These are phyloP conservation scores for Pterois miles DNA, from an alignment of 2,797 vertebrate species.

Conservation along the genomic window DNA sequence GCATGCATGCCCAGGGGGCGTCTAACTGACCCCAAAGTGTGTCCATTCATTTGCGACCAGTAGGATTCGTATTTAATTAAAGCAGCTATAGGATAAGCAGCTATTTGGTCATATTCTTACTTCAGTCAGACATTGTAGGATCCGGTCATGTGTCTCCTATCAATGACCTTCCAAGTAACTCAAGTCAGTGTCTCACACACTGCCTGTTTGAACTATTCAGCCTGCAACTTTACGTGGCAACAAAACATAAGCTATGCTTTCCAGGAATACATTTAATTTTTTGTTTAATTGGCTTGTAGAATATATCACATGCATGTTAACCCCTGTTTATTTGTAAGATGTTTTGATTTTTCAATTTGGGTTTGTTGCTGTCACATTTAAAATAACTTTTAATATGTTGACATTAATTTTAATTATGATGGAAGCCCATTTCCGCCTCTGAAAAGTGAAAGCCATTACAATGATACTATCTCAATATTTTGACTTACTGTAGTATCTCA, in stretches of 20 bases:
- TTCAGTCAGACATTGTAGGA: neutral
- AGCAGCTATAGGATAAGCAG: neutral
- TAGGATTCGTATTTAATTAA: neutral
- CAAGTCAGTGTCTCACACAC: neutral
- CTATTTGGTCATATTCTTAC: neutral
- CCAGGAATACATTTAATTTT: neutral
- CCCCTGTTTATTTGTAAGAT: neutral
- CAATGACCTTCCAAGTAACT: constrained; percentile 34
- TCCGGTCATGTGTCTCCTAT: neutral
- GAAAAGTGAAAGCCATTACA: too few relatives aligned
- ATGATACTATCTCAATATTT: too few relatives aligned
- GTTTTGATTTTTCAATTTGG: neutral
- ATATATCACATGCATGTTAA: too few relatives aligned
- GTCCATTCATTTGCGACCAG: neutral
- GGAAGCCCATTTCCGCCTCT: too few relatives aligned
- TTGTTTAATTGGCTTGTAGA: neutral
- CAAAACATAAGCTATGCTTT: neutral
- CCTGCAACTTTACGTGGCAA: neutral
- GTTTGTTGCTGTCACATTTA: neutral
- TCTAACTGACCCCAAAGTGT: neutral
- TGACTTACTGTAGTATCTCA: too few relatives aligned
- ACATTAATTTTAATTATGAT: neutral
- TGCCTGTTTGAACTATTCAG: neutral
- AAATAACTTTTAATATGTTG: neutral
- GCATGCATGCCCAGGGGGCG: neutral